Evolutionary conservation across 2,113 vertebrate species (phyloP), one percentile per base, ranked within the genome.

Genomic region (Mastomys natalensis): DNA sequence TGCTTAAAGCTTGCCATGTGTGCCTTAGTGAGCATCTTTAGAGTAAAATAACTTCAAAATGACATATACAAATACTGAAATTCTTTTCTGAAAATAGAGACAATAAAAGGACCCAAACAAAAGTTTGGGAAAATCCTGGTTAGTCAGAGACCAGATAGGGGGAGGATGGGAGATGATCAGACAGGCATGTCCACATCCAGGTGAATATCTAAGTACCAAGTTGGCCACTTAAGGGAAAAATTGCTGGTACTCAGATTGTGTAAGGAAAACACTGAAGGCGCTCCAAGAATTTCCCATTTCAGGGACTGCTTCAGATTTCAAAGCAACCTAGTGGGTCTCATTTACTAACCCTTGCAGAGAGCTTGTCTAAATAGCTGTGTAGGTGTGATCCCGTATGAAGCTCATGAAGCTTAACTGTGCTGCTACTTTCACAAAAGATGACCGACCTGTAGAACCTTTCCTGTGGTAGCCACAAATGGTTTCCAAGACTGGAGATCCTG

Each of bases 161-260:
- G 19, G 2, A 4, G 0, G 12, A 7, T 51, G 34, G 3, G 21
- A n/a, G 40, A 26, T 1, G 3, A 4, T 10, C 37, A 31, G 53
- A n/a, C 0, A 16, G 21, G 3, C 0, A 0, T 1, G 3, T 0
- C 0, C 13, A n/a, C 2, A 5, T 58, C 17, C 48, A 74, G 48
- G 4, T 21, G 3, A 40, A n/a, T 64, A 16, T 7, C 48, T 29
- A 17, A 29, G 66, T 1, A 21, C 15, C 19, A 2, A 5, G 12
- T 70, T 13, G 87, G 13, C 10, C 31, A 26, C 1, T 13, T 11
- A 8, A 68, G 11, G 31, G 24, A 0, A 5, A 4, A 31, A 0
- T 0, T 34, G 1, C 3, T 37, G 58, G 55, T 15, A n/a, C 55
- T 62, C 34, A 3, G 34, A 3, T 7, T 22, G 26, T 43, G 34